Base-by-base conservation (phyloP, 92 coral and sea anemone genomes). In the Palythoa caribaeorum region DNA sequence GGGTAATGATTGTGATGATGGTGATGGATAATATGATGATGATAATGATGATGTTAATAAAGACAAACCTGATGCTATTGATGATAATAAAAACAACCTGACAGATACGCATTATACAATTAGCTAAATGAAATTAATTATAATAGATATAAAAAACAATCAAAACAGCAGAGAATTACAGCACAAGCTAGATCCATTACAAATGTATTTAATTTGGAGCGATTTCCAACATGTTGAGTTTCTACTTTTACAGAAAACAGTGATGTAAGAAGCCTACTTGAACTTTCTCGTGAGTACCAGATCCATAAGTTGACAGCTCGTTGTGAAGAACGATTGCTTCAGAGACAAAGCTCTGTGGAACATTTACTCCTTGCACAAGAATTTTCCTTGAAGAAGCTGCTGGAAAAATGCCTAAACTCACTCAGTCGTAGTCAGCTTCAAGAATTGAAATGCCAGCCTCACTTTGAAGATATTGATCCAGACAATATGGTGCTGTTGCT, bases 251-350 rank as follows among this genome's bases (percentile, higher is more conserved):
- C 89, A 93, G 96, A 94, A 52, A 83, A 87, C 21, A 92, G 90
- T 78, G 94, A 94, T 76, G 81, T 94, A 15, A 87, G 84, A 37
- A 94, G 94, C 79, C 87, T 94, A 10, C 93, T 94, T 2, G 91
- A 94, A 87, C 81, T 94, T 52, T 88, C 96, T 55, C 94, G 96
- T 76, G 96, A 94, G 72, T 94, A 94, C 87, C 96, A 94, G 88
- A 88, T 94, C 2, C 88, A 38, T 54, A 92, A 94, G 53, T 69
- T 94, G 65, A 92, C 92, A 2, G 37, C 80, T 39, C 92, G 92
- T 69, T 94, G 96, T 38, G 96, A 94, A 54, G 94, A 94, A 51
- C 94, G 94, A 16, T 77, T 94, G 13, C 88, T 94, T 2, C 96
- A 94, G 83, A 89, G 92, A 75, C 96, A 94, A 48, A 94, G 96